Base-by-base conservation (phyloP, 2,113 vertebrate genomes). In the Muscicapa adusta region DNA sequence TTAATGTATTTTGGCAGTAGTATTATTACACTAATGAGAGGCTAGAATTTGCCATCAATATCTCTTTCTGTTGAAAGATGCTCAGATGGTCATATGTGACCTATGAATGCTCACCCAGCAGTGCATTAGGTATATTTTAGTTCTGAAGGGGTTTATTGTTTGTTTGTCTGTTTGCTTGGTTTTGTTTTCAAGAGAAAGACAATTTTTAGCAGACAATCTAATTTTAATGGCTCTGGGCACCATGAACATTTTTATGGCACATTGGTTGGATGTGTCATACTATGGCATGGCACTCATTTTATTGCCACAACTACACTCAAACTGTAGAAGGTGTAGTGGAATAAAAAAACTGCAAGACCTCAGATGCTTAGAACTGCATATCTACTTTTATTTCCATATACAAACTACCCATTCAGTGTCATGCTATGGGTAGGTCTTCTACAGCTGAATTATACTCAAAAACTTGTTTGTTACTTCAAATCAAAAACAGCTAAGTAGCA, bases 341-440 rank as follows among this genome's bases (percentile, higher is more conserved):
- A 45, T 8, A 50, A 58, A 60, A 80, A 77, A 74, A 9, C 47
- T 42, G 5, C 10, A 86, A 54, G n/a, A 29, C 10, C 29, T n/a
- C 20, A 79, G 71, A 86, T 5, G 54, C 3, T 45, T 23, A 71
- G 24, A 87, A 87, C 22, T 42, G 8, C 12, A 18, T 22, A 8
- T 5, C 9, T 74, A 19, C 4, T 42, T 81, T 62, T 62, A 50
- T 66, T 42, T 77, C 5, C 20, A 13, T 25, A 4, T 10, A 33
- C 18, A 8, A 42, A 62, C 15, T 43, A 47, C 20, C 10, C 7
- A 31, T 74, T 63, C 0, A 0, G 5, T 10, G 5, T 22, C 5
- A 7, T 40, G 8, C 6, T 40, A 33, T 26, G 2, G 4, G 9
- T 22, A 48, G 20, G 18, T 19, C 47, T 68, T 83, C 47, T 50